Conservation (phyloP, 2,888 invertebrate genomes). For the Elysia crispata region DNA sequence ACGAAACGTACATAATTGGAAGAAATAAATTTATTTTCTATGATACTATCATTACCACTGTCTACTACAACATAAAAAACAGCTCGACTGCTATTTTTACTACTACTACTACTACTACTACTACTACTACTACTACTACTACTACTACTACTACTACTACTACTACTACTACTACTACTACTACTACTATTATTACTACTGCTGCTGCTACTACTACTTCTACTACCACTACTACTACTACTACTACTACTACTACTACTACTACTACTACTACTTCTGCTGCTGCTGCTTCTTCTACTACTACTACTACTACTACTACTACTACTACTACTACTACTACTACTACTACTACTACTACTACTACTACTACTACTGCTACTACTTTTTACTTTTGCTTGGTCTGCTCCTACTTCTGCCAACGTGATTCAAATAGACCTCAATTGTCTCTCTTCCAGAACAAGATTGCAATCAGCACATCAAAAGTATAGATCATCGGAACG, state of each 20-base stretch:
- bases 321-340: neutral
- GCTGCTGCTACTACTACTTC: neutral
- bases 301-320: neutral
- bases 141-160: constrained; percentile 13
- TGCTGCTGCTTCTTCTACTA: neutral
- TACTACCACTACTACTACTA: constrained; percentile 12
- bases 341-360: neutral
- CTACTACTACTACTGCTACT: too few relatives aligned
- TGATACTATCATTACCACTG: neutral
- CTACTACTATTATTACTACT: constrained; percentile 9
- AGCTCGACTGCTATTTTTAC: neutral
- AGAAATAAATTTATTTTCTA: neutral
- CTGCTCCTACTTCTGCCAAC: too few relatives aligned
- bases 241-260: constrained; percentile 13
- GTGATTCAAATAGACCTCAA: neutral
- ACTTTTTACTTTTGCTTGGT: neutral
- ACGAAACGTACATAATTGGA: too few relatives aligned
- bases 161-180: constrained; percentile 16
- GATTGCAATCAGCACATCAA: constrained; percentile 63
- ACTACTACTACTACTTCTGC: neutral
- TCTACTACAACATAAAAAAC: too few relatives aligned
- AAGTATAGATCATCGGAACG: constrained; percentile 75
- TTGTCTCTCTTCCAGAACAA: constrained; percentile 60
- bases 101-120: constrained; percentile 10
- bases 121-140: constrained; percentile 19